Base-by-base conservation (phyloP, 2,113 vertebrate species). In the Eurypyga helias region DNA sequence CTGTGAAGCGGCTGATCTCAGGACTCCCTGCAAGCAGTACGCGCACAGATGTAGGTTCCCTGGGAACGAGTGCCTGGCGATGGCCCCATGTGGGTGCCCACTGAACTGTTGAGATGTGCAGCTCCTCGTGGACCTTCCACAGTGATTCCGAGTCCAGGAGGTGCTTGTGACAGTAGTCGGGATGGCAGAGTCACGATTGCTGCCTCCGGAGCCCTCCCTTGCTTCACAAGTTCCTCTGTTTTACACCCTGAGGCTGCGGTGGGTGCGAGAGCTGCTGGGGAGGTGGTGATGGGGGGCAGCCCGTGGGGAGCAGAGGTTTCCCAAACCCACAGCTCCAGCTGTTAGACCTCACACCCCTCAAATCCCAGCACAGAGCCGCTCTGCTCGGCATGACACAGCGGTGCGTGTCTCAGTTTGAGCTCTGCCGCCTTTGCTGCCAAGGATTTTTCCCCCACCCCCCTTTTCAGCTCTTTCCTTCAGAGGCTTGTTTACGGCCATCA, bases 401-500 rank as follows among this genome's bases (percentile, higher is more conserved):
- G 23, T 18, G 38, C 2, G 1, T 23, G n/a, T 29, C 64, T 66
- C 83, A 5, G 52, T 54, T 48, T 41, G 61, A 86, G 86, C 95
- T 80, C 82, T 36, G 45, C 31, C 0, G 34, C 78, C 66, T 88
- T 49, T 7, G 5, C 73, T 96, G 69, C 93, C 76, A 29, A 75
- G 33, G 13, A 5, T 72, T 7, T 64, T 41, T 23, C 31, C 13
- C 48, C 31, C 38, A 20, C 25, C 17, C 10, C 5, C 13, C 49
- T 41, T 61, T 61, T 54, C 84, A 54, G 48, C 62, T 93, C 66
- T 72, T 41, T 41, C 61, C 69, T 69, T 38, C 78, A 62, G 84
- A 62, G 84, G n/a, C n/a, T 90, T 83, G 91, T 91, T 96, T 73
- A 52, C 70, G 90, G 90, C 92, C 41, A 0, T 80, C 87, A 72